phyloP scores from a whole-genome alignment of 2,797 vertebrate species.

The Schizopygopsis pylzovi region DNA sequence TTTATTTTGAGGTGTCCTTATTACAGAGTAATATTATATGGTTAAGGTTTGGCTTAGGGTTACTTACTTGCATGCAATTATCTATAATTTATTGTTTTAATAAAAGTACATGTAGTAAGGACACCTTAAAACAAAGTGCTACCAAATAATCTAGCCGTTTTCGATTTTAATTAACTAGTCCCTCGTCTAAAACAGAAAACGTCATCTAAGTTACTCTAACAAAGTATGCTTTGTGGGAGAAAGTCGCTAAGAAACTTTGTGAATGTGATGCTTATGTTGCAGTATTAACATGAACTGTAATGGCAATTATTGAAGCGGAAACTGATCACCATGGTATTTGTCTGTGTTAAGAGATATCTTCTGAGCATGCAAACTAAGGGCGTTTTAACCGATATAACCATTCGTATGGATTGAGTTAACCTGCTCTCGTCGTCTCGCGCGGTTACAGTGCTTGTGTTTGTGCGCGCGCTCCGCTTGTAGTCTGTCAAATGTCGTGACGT shows the following conservation, averaged over 20 bases:
- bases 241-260: too few species aligned
- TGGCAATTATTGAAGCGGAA: not conserved
- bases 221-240: not conserved
- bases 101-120: too few species aligned
- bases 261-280: not conserved
- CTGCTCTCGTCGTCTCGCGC: not conserved
- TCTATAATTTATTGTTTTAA: too few species aligned
- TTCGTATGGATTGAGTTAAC: not conserved
- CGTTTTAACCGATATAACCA: not conserved
- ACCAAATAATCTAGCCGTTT: too few species aligned
- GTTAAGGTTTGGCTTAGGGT: too few species aligned
- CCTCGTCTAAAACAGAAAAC: not conserved
- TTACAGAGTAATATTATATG: too few species aligned
- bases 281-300: not conserved
- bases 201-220: not conserved
- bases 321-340: slow-evolving; percentile 1
- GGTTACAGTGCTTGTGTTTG: not conserved
- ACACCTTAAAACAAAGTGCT: too few species aligned
- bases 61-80: too few species aligned
- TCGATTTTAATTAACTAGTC: not conserved
- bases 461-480: slow-evolving; percentile 15
- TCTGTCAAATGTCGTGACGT: slow-evolving; percentile 56
- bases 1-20: too few species aligned
- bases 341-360: not conserved
- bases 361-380: not conserved